A percentile compares a stretch with the other conserved stretches of the same genome.
Evolutionary conservation across 1,140 invertebrate species (phyloP).

Genomic region (Drosophila triauraria): DNA sequence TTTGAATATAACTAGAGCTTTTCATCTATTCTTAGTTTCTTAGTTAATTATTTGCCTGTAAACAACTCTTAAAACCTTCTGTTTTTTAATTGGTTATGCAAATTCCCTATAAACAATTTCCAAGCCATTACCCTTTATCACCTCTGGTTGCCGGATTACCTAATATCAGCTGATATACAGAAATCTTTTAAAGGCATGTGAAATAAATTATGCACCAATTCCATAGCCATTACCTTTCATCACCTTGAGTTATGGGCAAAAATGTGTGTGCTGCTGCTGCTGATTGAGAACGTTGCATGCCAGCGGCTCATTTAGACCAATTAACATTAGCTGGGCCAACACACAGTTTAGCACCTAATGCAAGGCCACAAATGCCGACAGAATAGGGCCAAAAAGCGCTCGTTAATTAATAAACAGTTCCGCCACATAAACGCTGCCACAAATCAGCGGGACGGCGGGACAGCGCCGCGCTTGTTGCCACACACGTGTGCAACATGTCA

Average conservation of each 20-base stretch:
- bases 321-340: constrained; percentile 43
- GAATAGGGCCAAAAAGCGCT: constrained; percentile 38
- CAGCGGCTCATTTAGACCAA: constrained; percentile 39
- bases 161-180: not conserved
- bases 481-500: constrained; percentile 71
- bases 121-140: not conserved
- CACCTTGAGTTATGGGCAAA: constrained; percentile 5
- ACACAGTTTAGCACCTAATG: constrained; percentile 68
- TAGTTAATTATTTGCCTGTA: not conserved
- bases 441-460: constrained; percentile 45
- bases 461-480: constrained; percentile 15
- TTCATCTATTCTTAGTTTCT: not conserved
- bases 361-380: constrained; percentile 27
- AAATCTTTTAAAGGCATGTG: constrained; percentile 8
- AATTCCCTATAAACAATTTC: not conserved
- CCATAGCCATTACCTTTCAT: constrained; percentile 22
- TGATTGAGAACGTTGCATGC: constrained; percentile 57
- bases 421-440: constrained; percentile 59
- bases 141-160: not conserved
- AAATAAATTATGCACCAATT: constrained; percentile 12
- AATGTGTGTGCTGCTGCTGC: constrained; percentile 2
- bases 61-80: not conserved
- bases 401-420: constrained; percentile 69
- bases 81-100: constrained; percentile 1
- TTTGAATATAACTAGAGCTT: too few relatives aligned